A percentile compares a stretch with the other conserved stretches of the same genome.
phyloP scores from a whole-genome alignment of 2,888 invertebrate genomes.

The Toxonevra muliebris region DNA sequence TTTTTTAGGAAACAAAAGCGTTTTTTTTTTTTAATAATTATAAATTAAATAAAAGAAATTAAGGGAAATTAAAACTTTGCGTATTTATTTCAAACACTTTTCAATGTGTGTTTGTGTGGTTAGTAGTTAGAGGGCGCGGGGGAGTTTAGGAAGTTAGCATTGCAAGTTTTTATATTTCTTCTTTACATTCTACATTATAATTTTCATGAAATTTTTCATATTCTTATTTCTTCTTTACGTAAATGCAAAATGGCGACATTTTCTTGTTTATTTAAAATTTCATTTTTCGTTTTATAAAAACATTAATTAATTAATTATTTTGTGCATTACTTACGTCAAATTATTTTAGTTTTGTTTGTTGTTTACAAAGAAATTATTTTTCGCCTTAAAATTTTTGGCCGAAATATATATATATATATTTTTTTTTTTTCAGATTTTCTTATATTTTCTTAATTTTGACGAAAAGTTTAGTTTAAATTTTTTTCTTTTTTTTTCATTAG shows the following conservation, averaged over 20 bases:
- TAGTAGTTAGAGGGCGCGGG: conserved; percentile 1
- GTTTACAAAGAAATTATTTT: conserved; percentile 64
- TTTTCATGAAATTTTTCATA: too few relatives aligned
- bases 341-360: conserved; percentile 37
- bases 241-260: conserved; percentile 65
- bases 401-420: conserved; percentile 24
- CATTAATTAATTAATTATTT: conserved; percentile 33
- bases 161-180: too few relatives aligned
- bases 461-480: too few relatives aligned
- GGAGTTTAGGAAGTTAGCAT: too few relatives aligned
- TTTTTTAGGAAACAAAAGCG: conserved; percentile 22
- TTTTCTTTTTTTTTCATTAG: conserved; percentile 11
- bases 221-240: conserved; percentile 25
- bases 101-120: not conserved
- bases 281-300: conserved; percentile 46
- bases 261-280: conserved; percentile 60
- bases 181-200: too few relatives aligned
- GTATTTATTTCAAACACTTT: not conserved
- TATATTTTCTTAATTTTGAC: conserved; percentile 22
- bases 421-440: conserved; percentile 28
- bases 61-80: conserved; percentile 27
- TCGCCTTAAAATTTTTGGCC: conserved; percentile 36
- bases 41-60: conserved; percentile 43
- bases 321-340: conserved; percentile 31
- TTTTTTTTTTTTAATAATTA: conserved; percentile 41